A percentile compares a stretch with the other conserved stretches of the same genome.
These are phyloP conservation scores for Ptychobarbus kaznakovi DNA, from an alignment of 2,797 vertebrate genomes.

Conservation along the genomic window DNA sequence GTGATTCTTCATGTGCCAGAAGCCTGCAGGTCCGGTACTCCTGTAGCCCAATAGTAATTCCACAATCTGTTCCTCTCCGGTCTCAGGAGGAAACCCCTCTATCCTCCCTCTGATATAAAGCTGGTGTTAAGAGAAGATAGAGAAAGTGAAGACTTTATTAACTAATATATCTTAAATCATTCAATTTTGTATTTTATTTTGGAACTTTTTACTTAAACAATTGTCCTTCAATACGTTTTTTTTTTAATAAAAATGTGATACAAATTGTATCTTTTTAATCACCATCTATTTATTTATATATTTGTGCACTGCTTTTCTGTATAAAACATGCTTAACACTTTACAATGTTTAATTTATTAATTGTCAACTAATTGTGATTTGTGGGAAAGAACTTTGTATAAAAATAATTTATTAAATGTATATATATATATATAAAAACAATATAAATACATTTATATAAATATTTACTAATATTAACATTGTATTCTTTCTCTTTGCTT, in stretches of 20 bases:
- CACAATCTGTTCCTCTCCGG: conserved; percentile 66
- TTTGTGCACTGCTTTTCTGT: neutral
- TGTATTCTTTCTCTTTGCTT: neutral
- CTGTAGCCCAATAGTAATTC: conserved; percentile 66
- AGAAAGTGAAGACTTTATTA: conserved; percentile 46
- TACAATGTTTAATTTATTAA: neutral
- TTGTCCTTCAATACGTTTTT: neutral
- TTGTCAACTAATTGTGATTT: no score
- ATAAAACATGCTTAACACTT: neutral
- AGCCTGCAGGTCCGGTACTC: conserved; percentile 65
- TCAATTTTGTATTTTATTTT: neutral
- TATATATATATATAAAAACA: neutral
- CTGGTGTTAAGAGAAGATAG: conserved; percentile 41
- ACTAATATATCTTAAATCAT: conserved; percentile 36
- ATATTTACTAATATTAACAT: neutral
- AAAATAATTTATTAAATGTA: neutral
- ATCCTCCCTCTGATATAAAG: conserved; percentile 57
- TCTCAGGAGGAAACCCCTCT: conserved; percentile 64
- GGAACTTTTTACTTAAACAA: neutral
- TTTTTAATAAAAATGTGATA: neutral
- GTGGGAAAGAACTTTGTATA: neutral
- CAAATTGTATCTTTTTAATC: neutral
- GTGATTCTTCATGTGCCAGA: conserved; percentile 66
- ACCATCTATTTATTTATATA: neutral
- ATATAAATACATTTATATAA: neutral